Percentiles rank a stretch among this genome's conserved stretches.
Evolutionary conservation across 2,797 vertebrate species (phyloP).

Genomic region (Streptopelia turtur): DNA sequence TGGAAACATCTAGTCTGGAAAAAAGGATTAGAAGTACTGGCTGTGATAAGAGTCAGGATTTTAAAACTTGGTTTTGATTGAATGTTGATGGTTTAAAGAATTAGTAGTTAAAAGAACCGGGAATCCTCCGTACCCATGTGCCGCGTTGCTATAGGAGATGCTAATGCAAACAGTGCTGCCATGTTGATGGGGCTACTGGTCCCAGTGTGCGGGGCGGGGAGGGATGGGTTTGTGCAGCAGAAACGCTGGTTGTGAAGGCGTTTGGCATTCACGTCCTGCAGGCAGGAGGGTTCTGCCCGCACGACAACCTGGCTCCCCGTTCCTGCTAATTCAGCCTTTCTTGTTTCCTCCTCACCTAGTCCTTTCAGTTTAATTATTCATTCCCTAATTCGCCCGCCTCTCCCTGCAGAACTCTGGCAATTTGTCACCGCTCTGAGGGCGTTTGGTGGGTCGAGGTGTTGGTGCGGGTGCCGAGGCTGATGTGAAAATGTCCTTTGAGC

Average conservation of each 20-base stretch:
- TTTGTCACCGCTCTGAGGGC: not conserved
- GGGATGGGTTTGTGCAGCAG: fast-evolving
- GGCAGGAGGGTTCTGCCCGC: too few species aligned
- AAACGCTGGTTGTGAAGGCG: fast-evolving
- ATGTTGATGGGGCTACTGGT: fast-evolving
- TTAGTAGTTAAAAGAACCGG: conserved; percentile 63
- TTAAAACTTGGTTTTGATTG: conserved; percentile 70
- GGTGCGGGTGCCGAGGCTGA: fast-evolving
- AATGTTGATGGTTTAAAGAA: conserved; percentile 75
- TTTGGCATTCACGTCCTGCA: too few species aligned
- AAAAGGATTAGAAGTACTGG: conserved; percentile 75
- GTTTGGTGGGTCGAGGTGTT: not conserved
- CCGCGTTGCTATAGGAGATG: not conserved
- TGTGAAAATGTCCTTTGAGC: not conserved
- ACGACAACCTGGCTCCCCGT: fast-evolving
- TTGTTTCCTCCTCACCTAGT: not conserved
- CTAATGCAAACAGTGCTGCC: fast-evolving
- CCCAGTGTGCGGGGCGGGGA: fast-evolving
- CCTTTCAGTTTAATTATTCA: conserved; percentile 40
- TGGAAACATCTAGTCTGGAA: conserved; percentile 78
- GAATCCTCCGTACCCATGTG: not conserved
- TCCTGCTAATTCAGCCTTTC: not conserved
- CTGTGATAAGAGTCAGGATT: conserved; percentile 76
- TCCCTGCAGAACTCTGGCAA: not conserved
- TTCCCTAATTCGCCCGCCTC: not conserved